These are phyloP conservation scores for Diabrotica balteata DNA, from an alignment of 2,888 invertebrate genomes.

Conservation along the genomic window DNA sequence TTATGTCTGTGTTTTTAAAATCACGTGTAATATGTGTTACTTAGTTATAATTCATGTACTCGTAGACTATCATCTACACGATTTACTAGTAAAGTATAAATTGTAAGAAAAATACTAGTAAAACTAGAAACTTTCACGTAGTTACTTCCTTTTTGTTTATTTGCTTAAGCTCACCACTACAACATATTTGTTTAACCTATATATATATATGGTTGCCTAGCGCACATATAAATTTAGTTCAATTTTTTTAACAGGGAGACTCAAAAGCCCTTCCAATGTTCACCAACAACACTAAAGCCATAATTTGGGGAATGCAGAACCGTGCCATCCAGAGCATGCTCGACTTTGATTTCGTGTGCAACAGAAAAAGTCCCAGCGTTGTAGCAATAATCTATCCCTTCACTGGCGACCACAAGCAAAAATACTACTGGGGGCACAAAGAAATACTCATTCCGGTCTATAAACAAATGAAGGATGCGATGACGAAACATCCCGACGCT, in stretches of 20 bases:
- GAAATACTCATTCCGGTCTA: slow-evolving; percentile 93
- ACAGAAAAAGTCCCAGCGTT: slow-evolving; percentile 87
- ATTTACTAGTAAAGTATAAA: no score
- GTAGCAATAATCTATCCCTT: slow-evolving; percentile 98
- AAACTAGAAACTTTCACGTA: no score
- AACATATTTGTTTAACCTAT: no score
- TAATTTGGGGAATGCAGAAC: slow-evolving; percentile 99
- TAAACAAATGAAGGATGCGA: slow-evolving; percentile 96
- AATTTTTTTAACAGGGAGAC: slow-evolving; percentile 44
- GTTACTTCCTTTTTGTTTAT: neutral
- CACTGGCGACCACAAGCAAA: slow-evolving; percentile 98
- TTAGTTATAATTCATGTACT: no score
- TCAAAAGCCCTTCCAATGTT: slow-evolving; percentile 68
- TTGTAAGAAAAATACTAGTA: no score
- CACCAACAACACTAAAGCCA: slow-evolving; percentile 84
- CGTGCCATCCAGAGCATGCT: slow-evolving; percentile 96
- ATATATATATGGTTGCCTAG: no score
- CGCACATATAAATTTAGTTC: no score
- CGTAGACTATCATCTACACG: no score
- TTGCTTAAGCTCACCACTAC: slow-evolving; percentile 31
- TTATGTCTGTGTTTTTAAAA: no score
- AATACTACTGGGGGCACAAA: slow-evolving; percentile 99
- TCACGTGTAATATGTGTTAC: no score
- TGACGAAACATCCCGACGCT: slow-evolving; percentile 92
- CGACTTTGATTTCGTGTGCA: slow-evolving; percentile 94